Conservation (phyloP, 2,113 vertebrate genomes). For the Notechis scutatus region DNA sequence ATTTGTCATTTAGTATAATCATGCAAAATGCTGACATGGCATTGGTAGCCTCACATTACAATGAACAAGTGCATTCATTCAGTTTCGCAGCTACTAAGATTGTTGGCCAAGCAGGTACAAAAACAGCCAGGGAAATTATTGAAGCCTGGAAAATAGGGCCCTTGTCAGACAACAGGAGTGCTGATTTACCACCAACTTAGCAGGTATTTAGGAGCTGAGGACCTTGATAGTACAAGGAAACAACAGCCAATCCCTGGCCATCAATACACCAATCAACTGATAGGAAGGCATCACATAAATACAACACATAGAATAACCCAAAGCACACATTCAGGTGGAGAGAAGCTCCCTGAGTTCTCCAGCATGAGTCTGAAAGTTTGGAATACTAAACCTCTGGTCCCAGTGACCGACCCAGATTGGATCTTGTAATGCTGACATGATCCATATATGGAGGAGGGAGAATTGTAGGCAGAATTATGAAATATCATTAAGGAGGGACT, state of each 20-base stretch:
- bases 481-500: background rate
- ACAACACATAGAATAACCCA: no score
- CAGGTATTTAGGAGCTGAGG: background rate
- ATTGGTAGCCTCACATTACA: background rate
- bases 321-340: no score
- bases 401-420: no score
- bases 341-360: no score
- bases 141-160: background rate
- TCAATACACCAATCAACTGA: background rate
- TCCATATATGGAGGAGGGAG: background rate
- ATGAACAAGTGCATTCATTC: background rate
- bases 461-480: background rate
- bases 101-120: background rate
- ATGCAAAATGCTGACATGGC: background rate
- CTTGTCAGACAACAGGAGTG: background rate
- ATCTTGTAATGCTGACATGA: background rate
- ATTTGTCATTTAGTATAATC: background rate
- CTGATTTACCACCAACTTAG: background rate
- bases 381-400: no score
- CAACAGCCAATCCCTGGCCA: background rate
- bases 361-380: no score
- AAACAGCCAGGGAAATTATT: background rate
- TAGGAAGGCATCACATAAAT: background rate
- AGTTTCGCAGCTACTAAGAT: background rate
- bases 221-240: background rate